A percentile compares a stretch with the other conserved stretches of the same genome.
Conservation (phyloP, 1,140 invertebrate species). For the Drosophila prosaltans region DNA sequence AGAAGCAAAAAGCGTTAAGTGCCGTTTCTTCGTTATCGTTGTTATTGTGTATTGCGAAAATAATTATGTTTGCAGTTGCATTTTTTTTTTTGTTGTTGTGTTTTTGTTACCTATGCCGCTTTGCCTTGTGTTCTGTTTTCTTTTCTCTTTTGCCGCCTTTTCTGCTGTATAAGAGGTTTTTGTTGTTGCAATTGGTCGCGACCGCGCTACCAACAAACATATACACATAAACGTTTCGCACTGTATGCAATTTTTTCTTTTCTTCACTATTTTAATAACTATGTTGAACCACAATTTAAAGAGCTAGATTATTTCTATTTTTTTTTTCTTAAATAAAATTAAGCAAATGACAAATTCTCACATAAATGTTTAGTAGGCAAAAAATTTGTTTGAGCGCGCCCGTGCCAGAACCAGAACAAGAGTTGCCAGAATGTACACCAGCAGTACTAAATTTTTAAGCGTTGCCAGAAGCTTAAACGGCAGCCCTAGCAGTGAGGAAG, state of each 20-base stretch:
- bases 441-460: no score
- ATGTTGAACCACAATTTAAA: slow-evolving; percentile 31
- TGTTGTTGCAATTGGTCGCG: slow-evolving; percentile 19
- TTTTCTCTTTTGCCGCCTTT: slow-evolving; percentile 71
- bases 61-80: slow-evolving; percentile 75
- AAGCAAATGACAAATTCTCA: not conserved
- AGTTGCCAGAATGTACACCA: not conserved
- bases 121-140: slow-evolving; percentile 33
- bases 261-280: slow-evolving; percentile 40
- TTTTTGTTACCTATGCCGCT: slow-evolving; percentile 29
- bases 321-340: not conserved
- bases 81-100: slow-evolving; percentile 61
- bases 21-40: slow-evolving; percentile 38
- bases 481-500: no score
- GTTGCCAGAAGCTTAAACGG: no score
- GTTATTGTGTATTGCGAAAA: slow-evolving; percentile 68
- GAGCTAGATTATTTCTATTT: not conserved
- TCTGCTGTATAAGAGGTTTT: slow-evolving; percentile 68
- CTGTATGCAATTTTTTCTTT: slow-evolving; percentile 44
- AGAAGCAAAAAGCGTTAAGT: slow-evolving; percentile 22
- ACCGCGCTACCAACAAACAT: slow-evolving; percentile 55
- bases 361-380: slow-evolving; percentile 26
- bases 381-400: slow-evolving; percentile 20
- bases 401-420: slow-evolving; percentile 32
- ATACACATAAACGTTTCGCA: slow-evolving; percentile 33